These are phyloP conservation scores for Climacteris rufus DNA, from an alignment of 2,113 vertebrate genomes.

Conservation along the genomic window DNA sequence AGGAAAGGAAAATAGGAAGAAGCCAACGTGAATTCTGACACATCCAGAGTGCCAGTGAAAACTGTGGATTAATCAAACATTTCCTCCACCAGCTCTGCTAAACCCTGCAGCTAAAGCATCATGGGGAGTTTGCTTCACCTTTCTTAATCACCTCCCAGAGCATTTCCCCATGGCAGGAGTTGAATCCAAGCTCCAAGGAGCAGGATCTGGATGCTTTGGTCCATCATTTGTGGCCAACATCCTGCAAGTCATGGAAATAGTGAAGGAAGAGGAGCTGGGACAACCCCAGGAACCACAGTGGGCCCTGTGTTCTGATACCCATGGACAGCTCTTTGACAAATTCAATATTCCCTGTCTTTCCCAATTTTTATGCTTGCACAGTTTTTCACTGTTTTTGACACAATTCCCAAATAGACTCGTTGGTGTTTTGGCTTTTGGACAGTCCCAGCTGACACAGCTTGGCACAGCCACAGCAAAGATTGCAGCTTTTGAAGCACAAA, in stretches of 20 bases:
- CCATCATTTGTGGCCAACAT: not conserved
- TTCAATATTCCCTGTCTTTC: not conserved
- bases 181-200: not conserved
- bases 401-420: accelerated
- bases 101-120: not conserved
- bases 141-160: not conserved
- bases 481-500: not conserved
- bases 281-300: not conserved
- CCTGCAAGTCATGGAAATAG: accelerated
- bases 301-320: accelerated
- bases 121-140: not conserved
- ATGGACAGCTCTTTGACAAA: too few relatives aligned
- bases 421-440: not conserved
- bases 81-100: not conserved
- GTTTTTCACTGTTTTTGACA: not conserved
- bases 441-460: not conserved
- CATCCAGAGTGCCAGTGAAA: not conserved
- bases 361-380: not conserved
- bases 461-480: not conserved
- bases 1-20: not conserved
- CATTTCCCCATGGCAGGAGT: not conserved
- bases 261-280: not conserved
- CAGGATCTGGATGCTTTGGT: not conserved
- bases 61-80: not conserved
- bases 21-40: not conserved